A percentile compares a stretch with the other conserved stretches of the same genome.
These are phyloP conservation scores for Serripes groenlandicus DNA, from an alignment of 2,888 invertebrate genomes.

Conservation along the genomic window DNA sequence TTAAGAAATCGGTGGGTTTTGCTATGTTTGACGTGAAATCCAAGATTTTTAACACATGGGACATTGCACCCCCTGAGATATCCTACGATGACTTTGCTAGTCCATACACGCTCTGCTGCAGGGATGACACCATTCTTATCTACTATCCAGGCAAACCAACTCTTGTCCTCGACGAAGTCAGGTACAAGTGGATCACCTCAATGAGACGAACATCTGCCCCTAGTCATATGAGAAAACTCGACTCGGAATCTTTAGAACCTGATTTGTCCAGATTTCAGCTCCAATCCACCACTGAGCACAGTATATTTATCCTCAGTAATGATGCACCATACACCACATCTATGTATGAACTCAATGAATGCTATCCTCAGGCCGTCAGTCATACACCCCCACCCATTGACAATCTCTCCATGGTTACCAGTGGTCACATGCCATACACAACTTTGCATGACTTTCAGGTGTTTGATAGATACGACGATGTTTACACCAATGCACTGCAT, in stretches of 20 bases:
- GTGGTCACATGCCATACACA: slow-evolving; percentile 73
- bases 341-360: slow-evolving; percentile 79
- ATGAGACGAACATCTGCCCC: slow-evolving; percentile 77
- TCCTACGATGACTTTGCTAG: slow-evolving; percentile 82
- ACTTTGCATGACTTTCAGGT: slow-evolving; percentile 72
- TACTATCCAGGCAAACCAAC: slow-evolving; percentile 84
- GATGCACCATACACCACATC: slow-evolving; percentile 83
- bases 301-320: slow-evolving; percentile 82
- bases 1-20: slow-evolving; percentile 84
- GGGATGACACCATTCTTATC: slow-evolving; percentile 82
- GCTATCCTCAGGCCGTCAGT: slow-evolving; percentile 74
- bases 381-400: slow-evolving; percentile 84
- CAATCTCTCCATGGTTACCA: slow-evolving; percentile 81
- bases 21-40: slow-evolving; percentile 83
- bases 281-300: slow-evolving; percentile 76
- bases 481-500: slow-evolving; percentile 80
- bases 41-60: slow-evolving; percentile 81
- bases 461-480: slow-evolving; percentile 80
- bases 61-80: slow-evolving; percentile 81
- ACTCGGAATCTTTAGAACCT: slow-evolving; percentile 60
- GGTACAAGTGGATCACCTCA: slow-evolving; percentile 82
- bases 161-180: slow-evolving; percentile 81
- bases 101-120: slow-evolving; percentile 80
- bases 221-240: slow-evolving; percentile 63
- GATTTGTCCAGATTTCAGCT: slow-evolving; percentile 79